Evolutionary conservation across 2,797 vertebrate species (phyloP).

Genomic region (Sebastes iracundus): DNA sequence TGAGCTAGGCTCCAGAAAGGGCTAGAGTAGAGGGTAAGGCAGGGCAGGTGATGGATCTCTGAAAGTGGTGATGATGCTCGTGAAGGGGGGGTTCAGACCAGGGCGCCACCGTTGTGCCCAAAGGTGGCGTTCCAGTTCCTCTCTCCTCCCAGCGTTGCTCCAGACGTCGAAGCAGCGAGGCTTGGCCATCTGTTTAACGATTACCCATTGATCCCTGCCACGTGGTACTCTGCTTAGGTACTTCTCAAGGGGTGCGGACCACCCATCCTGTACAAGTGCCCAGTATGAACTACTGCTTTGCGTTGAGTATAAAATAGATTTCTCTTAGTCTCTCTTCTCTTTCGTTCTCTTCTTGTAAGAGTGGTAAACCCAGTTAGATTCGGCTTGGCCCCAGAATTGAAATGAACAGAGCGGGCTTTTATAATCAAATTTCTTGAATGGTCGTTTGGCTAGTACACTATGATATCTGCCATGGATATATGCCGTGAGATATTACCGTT

Average conservation of each 20-base stretch:
- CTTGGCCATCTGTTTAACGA: conserved; percentile 16
- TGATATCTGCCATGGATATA: conserved; percentile 37
- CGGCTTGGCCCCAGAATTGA: conserved; percentile 67
- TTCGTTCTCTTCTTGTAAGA: conserved; percentile 34
- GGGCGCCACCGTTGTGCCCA: background rate
- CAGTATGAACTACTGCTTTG: conserved; percentile 57
- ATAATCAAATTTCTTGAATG: conserved; percentile 33
- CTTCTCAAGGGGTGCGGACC: conserved; percentile 20
- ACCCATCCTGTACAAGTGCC: conserved; percentile 32
- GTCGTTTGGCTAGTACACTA: conserved; percentile 27
- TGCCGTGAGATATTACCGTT: conserved; percentile 1
- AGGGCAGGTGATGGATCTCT: conserved; percentile 12
- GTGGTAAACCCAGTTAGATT: conserved; percentile 58
- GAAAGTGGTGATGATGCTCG: conserved; percentile 8
- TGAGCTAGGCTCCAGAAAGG: conserved; percentile 60
- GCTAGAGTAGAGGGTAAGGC: background rate
- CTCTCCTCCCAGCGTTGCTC: conserved; percentile 7
- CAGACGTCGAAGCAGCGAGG: conserved; percentile 12
- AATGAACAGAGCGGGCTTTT: conserved; percentile 61
- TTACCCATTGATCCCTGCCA: conserved; percentile 20
- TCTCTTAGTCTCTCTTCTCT: conserved; percentile 34
- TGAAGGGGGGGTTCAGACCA: conserved; percentile 24
- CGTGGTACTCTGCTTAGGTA: conserved; percentile 2
- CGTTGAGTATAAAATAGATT: conserved; percentile 38
- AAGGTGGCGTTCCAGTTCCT: conserved; percentile 29